Evolutionary conservation across 1,140 invertebrate genomes (phyloP).

Genomic region (Drosophila equinoxialis): DNA sequence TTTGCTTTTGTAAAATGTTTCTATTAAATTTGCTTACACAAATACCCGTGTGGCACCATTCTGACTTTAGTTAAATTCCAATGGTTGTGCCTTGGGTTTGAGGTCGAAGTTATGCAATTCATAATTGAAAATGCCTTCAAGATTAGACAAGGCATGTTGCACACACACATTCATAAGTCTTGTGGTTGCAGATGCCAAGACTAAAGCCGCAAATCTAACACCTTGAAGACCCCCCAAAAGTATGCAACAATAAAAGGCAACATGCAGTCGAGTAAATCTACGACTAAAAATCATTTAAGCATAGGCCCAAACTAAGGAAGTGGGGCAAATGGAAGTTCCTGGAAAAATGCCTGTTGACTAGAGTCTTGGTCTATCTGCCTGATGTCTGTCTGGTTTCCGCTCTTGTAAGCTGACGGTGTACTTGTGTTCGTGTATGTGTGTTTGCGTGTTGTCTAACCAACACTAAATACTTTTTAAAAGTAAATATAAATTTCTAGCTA

Average conservation of each 20-base stretch:
- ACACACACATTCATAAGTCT: not conserved
- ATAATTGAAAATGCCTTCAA: constrained; percentile 10
- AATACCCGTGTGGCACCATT: not conserved
- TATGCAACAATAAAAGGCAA: constrained; percentile 11
- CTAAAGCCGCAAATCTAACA: constrained; percentile 19
- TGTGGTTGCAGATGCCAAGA: constrained; percentile 8
- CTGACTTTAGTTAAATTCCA: not conserved
- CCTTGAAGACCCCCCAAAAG: constrained; percentile 1
- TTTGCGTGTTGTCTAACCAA: constrained; percentile 35
- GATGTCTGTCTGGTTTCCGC: constrained; percentile 10
- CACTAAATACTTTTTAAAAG: constrained; percentile 65
- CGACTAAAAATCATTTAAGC: constrained; percentile 11
- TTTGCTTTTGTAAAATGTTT: not conserved
- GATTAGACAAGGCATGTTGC: not conserved
- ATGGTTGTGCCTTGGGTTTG: not conserved
- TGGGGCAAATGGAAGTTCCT: constrained; percentile 1
- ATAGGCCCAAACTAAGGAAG: constrained; percentile 12
- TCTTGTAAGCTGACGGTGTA: constrained; percentile 12
- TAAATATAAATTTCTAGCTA: constrained; percentile 56
- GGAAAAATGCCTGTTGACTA: constrained; percentile 19
- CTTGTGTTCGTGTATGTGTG: not conserved
- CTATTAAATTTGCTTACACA: constrained; percentile 2
- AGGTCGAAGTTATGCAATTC: not conserved
- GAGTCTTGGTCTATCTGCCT: constrained; percentile 19
- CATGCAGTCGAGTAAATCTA: not conserved